Conservation (phyloP, 2,888 invertebrate species). For the Zygothrica quintamaculata region DNA sequence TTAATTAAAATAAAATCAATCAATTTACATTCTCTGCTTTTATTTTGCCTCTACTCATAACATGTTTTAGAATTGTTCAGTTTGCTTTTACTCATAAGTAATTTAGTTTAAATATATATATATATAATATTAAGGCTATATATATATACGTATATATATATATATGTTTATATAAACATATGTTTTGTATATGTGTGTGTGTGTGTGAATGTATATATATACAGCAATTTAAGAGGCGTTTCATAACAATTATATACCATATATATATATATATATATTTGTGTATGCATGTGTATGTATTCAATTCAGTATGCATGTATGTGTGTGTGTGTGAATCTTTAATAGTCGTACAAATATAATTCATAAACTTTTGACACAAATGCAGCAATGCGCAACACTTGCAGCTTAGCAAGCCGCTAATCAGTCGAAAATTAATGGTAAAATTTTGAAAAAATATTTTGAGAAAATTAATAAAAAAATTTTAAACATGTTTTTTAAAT, state of each 20-base stretch:
- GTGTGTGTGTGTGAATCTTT: neutral
- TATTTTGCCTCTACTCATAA: slow-evolving; percentile 59
- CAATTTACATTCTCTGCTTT: slow-evolving; percentile 44
- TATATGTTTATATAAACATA: slow-evolving; percentile 12
- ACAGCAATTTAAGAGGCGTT: slow-evolving; percentile 36
- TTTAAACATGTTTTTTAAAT: slow-evolving; percentile 1
- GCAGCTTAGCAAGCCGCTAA: neutral
- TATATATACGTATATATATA: neutral
- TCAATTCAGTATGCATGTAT: slow-evolving; percentile 1
- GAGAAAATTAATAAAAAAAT: slow-evolving; percentile 14
- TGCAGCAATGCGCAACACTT: neutral
- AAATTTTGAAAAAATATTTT: slow-evolving; percentile 8
- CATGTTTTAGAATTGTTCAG: slow-evolving; percentile 44
- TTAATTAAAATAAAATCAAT: slow-evolving; percentile 10
- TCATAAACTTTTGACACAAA: neutral
- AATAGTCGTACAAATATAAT: neutral
- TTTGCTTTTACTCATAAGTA: slow-evolving; percentile 20
- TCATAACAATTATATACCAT: slow-evolving; percentile 22
- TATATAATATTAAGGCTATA: slow-evolving; percentile 29
- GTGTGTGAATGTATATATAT: slow-evolving; percentile 19
- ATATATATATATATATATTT: neutral
- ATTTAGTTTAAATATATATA: neutral
- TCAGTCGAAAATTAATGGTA: slow-evolving; percentile 22
- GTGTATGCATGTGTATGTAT: slow-evolving; percentile 1
- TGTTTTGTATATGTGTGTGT: slow-evolving; percentile 14